Evolutionary conservation across 2,797 vertebrate genomes (phyloP).

Genomic region (Caiman crocodilus): DNA sequence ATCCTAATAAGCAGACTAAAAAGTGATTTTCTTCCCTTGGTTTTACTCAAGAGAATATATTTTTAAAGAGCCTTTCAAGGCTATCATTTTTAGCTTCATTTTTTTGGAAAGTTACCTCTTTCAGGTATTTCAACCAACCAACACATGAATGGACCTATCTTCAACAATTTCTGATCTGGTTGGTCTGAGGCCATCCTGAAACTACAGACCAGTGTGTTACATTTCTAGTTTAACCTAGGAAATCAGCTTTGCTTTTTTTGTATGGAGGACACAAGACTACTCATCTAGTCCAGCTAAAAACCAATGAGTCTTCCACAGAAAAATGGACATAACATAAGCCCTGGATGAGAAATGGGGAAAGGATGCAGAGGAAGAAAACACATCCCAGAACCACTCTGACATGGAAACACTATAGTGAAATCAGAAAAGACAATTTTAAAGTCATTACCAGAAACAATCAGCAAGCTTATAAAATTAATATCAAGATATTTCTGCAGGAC

Average conservation of each 20-base stretch:
- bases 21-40: background rate
- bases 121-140: conserved; percentile 24
- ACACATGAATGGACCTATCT: conserved; percentile 34
- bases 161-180: background rate
- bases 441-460: background rate
- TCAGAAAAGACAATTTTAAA: conserved; percentile 31
- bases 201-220: conserved; percentile 41
- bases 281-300: background rate
- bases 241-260: conserved; percentile 37
- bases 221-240: conserved; percentile 36
- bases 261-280: background rate
- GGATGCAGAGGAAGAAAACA: conserved; percentile 1
- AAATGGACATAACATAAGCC: background rate
- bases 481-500: background rate
- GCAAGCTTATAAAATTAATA: background rate
- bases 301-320: conserved; percentile 21
- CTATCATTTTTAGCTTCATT: background rate
- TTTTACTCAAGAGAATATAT: background rate
- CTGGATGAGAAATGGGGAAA: conserved; percentile 8
- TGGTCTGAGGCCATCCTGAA: conserved; percentile 21
- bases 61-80: background rate
- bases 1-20: background rate
- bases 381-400: background rate
- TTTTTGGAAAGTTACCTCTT: conserved; percentile 17
- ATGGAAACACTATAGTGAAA: conserved; percentile 29